Percentiles rank a stretch among this genome's conserved stretches.
phyloP scores from a whole-genome alignment of 2,797 vertebrate genomes.

The Poeciliopsis infans region DNA sequence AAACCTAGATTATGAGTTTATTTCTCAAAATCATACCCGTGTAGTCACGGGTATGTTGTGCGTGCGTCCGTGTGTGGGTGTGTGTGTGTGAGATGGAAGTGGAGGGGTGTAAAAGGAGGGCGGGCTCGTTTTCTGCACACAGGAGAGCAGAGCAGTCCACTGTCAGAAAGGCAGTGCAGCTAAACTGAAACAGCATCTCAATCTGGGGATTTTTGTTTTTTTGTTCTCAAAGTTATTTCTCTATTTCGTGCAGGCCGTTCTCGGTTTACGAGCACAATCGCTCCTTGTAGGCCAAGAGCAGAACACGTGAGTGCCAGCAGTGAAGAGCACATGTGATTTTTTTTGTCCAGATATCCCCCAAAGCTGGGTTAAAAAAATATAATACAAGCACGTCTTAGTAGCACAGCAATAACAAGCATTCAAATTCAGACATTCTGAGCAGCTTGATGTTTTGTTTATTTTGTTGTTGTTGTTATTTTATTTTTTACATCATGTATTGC shows the following conservation, averaged over 20 bases:
- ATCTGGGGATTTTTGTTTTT: slow-evolving; percentile 23
- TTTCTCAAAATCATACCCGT: neutral
- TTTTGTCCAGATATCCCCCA: slow-evolving; percentile 18
- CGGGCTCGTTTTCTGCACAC: slow-evolving; percentile 16
- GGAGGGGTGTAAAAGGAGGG: slow-evolving; percentile 7
- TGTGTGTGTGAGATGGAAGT: slow-evolving; percentile 16
- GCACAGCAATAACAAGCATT: neutral
- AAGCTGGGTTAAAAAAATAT: slow-evolving; percentile 10
- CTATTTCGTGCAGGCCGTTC: slow-evolving; percentile 10
- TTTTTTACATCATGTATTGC: neutral
- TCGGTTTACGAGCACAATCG: slow-evolving; percentile 54
- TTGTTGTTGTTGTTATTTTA: too few species aligned
- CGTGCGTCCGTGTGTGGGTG: slow-evolving; percentile 17
- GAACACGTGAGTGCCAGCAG: slow-evolving; percentile 18
- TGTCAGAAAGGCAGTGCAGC: slow-evolving; percentile 52
- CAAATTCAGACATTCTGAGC: neutral
- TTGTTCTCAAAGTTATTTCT: neutral
- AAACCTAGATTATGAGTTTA: neutral
- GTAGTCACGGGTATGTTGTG: too few species aligned
- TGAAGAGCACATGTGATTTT: slow-evolving; percentile 15
- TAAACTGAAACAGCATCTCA: slow-evolving; percentile 57
- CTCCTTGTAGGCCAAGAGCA: slow-evolving; percentile 32
- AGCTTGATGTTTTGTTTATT: neutral
- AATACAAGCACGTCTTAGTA: slow-evolving; percentile 8
- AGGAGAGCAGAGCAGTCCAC: slow-evolving; percentile 22